Base-by-base conservation (phyloP, 2,888 invertebrate species). In the Drosophila merina region DNA sequence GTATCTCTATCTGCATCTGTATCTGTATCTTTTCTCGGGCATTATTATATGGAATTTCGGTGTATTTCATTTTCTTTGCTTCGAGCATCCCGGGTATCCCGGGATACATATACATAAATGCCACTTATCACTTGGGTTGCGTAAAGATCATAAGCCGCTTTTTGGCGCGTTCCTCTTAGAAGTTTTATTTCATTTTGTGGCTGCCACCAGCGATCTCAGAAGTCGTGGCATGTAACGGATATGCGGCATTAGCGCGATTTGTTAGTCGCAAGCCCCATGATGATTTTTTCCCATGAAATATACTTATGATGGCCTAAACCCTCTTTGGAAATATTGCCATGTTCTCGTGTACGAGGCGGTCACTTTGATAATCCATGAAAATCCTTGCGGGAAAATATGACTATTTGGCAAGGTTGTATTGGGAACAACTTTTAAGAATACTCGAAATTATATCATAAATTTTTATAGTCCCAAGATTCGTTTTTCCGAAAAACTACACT, bases 111-210 rank as follows among this genome's bases (percentile, higher is more conserved):
- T 54, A 57, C 52, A 58, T 66, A 83, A 87, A 87, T 66, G 75
- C 75, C 83, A 82, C 80, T 85, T 86, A 72, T 75, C 83, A 72
- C 59, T 54, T 40, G 47, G 47, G 40, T 60, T 78, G 70, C 79
- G 58, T 57, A 66, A 85, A 82, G 82, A 85, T 76, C 50, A 76
- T 79, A 75, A 85, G 87, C 77, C 60, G 45, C 60, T 59, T 82
- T 86, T 85, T 81, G 82, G 87, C 76, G 74, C 72, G 68, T 51
- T 78, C 52, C 59, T 66, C 79, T 82, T 40, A 58, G 74, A 74
- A 69, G 51, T 64, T 51, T 42, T 33, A n/a, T 36, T 36, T 36
- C n/a, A 36, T 36, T 36, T 36, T 36, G n/a, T 36, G n/a, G 4
- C n/a, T 6, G 33, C 45, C 36, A 38, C 44, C 36, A 20, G 20